These are phyloP conservation scores for Azemiops feae DNA, from an alignment of 2,113 vertebrate species.

Conservation along the genomic window DNA sequence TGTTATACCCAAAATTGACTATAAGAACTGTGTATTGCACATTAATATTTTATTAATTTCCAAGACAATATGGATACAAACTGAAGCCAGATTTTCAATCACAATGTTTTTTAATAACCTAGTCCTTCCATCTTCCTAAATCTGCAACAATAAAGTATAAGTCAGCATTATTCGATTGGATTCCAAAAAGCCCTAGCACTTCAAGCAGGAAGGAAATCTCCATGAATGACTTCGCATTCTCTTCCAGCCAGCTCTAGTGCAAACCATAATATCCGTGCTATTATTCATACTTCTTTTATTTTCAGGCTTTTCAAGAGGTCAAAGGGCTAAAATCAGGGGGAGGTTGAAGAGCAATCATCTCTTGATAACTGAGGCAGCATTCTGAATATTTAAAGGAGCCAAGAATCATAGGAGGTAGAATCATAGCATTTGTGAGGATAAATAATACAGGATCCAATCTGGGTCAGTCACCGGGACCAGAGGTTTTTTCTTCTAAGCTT, in stretches of 20 bases:
- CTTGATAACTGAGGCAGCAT: neutral
- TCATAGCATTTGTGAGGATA: neutral
- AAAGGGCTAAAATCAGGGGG: neutral
- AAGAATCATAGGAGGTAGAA: neutral
- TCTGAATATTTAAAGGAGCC: neutral
- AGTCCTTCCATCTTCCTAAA: neutral
- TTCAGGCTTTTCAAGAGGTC: neutral
- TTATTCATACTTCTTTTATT: neutral
- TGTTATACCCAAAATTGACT: conserved; percentile 1
- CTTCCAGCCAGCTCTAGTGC: neutral
- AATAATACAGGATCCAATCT: neutral
- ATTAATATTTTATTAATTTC: neutral
- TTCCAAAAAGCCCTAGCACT: neutral
- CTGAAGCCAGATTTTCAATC: neutral
- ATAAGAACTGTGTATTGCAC: neutral
- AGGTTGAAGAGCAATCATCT: neutral
- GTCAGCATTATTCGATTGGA: neutral
- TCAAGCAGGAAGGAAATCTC: neutral
- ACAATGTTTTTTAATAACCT: neutral
- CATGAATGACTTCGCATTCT: neutral
- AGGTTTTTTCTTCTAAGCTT: no score
- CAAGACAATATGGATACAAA: neutral
- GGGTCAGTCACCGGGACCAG: neutral
- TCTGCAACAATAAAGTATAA: neutral
- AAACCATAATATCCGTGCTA: neutral